Percentiles rank a stretch among this genome's conserved stretches.
Evolutionary conservation across 2,113 vertebrate genomes (phyloP).

Genomic region (Spea bombifrons): DNA sequence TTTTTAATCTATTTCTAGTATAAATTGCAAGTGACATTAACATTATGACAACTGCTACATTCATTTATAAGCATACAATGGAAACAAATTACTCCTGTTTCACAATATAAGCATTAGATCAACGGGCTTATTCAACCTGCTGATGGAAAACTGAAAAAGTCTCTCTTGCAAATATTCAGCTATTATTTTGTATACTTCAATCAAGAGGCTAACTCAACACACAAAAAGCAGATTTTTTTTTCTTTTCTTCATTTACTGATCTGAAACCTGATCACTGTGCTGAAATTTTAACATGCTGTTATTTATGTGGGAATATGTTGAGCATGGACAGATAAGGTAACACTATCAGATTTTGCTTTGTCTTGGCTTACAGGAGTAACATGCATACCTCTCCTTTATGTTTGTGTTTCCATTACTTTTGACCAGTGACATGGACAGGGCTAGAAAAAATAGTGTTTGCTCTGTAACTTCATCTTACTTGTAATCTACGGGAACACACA

Average conservation of each 20-base stretch:
- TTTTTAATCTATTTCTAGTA: neutral
- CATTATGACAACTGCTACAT: neutral
- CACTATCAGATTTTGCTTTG: conserved; percentile 48
- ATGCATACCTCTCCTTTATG: conserved; percentile 45
- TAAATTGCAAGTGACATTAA: neutral
- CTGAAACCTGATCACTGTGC: conserved; percentile 39
- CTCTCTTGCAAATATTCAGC: neutral
- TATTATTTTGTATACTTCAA: conserved; percentile 38
- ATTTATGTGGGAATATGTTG: conserved; percentile 49
- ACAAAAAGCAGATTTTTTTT: conserved; percentile 24
- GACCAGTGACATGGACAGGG: conserved; percentile 27
- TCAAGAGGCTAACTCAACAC: conserved; percentile 39
- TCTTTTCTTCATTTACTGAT: conserved; percentile 33
- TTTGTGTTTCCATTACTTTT: conserved; percentile 45
- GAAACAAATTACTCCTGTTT: conserved; percentile 3
- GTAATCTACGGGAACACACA: conserved; percentile 22
- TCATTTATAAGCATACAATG: neutral
- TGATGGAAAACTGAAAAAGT: conserved; percentile 21
- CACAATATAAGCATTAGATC: conserved; percentile 12
- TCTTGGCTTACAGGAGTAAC: conserved; percentile 34
- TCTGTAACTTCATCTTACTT: conserved; percentile 43
- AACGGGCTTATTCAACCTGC: neutral
- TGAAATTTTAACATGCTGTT: conserved; percentile 48
- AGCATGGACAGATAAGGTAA: conserved; percentile 47
- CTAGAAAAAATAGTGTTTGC: conserved; percentile 34